These are phyloP conservation scores for Bufotes viridis DNA, from an alignment of 2,797 vertebrate species.

Conservation along the genomic window DNA sequence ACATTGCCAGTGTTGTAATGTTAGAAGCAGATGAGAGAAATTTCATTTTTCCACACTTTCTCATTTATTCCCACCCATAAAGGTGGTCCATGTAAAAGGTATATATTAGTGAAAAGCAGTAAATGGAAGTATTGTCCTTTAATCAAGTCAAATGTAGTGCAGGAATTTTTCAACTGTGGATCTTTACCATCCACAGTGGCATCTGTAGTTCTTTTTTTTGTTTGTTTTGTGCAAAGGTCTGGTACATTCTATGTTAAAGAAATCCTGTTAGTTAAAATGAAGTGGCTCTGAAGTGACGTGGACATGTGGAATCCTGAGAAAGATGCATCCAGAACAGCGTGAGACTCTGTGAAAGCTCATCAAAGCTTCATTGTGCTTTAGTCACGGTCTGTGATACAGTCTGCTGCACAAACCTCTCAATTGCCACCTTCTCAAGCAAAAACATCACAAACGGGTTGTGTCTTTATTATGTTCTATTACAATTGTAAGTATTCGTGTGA, in stretches of 20 bases:
- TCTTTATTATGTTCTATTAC: conserved; percentile 10
- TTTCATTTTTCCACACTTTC: no score
- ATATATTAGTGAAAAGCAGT: no score
- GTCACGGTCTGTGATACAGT: not conserved
- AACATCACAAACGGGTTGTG: conserved; percentile 20
- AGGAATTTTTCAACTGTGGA: not conserved
- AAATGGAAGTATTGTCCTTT: not conserved
- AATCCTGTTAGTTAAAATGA: not conserved
- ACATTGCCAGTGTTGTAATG: no score
- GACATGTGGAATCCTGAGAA: not conserved
- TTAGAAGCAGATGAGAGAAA: no score
- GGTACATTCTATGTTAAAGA: not conserved
- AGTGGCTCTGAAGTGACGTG: not conserved
- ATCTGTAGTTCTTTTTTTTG: not conserved
- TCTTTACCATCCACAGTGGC: not conserved
- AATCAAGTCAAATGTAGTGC: not conserved
- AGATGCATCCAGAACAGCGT: not conserved
- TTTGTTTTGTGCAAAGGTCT: not conserved
- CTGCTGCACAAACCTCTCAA: conserved; percentile 21
- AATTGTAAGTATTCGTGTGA: conserved; percentile 45
- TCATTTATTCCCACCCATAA: no score
- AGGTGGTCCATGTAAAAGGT: no score
- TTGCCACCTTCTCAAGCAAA: not conserved
- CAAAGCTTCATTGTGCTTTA: not conserved
- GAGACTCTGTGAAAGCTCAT: not conserved